phyloP scores from a whole-genome alignment of 2,797 vertebrate genomes.

The Notoglanidium macrostoma region DNA sequence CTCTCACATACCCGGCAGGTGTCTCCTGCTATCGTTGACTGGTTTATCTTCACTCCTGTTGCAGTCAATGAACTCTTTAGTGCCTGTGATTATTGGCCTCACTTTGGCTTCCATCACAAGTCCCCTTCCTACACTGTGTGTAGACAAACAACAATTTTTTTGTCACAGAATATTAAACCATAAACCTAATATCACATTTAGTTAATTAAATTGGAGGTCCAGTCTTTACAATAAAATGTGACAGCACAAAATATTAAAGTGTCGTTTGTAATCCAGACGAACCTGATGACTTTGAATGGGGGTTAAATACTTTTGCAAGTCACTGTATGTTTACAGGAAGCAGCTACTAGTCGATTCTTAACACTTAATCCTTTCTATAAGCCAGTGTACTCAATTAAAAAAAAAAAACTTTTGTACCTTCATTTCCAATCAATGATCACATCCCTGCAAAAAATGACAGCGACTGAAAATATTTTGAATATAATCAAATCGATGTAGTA shows the following conservation, averaged over 20 bases:
- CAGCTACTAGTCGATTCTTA: neutral
- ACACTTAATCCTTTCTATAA: neutral
- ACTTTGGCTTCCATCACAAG: neutral
- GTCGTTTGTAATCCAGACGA: neutral
- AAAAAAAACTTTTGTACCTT: neutral
- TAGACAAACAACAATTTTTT: neutral
- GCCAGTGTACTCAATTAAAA: neutral
- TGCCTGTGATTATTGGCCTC: neutral
- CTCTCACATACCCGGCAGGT: neutral
- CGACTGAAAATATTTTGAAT: neutral
- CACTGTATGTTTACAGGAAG: neutral
- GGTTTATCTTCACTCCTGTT: neutral
- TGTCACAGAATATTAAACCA: neutral
- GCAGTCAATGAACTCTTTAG: neutral
- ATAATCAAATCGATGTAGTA: neutral
- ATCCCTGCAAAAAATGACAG: neutral
- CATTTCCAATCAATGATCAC: neutral
- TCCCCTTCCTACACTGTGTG: neutral
- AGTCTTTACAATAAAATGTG: neutral
- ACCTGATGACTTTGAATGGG: neutral
- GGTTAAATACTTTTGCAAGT: neutral
- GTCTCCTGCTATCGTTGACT: neutral
- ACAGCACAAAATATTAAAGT: neutral
- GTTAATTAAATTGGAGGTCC: neutral
- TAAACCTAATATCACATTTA: neutral